Percentiles rank a stretch among this genome's conserved stretches.
phyloP scores from a whole-genome alignment of 2,888 invertebrate genomes.

The Macropis europaea region DNA sequence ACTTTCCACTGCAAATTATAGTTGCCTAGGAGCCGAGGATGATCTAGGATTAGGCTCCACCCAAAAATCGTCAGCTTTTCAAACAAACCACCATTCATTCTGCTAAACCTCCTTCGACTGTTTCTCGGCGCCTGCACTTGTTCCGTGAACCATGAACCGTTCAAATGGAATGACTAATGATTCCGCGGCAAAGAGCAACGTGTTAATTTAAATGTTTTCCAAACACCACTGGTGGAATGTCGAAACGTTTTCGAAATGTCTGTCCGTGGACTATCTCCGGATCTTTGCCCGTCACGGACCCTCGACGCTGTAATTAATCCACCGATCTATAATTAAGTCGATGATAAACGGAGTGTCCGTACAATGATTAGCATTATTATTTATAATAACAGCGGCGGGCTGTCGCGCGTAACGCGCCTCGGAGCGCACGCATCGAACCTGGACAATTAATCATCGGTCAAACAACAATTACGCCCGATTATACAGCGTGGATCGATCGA shows the following conservation, averaged over 20 bases:
- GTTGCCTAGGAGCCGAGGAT: too few relatives aligned
- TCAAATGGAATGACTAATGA: too few relatives aligned
- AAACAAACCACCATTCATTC: too few relatives aligned
- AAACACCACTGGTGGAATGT: neutral
- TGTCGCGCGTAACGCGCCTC: slow-evolving; percentile 60
- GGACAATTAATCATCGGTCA: slow-evolving; percentile 62
- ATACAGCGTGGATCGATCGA: slow-evolving; percentile 53
- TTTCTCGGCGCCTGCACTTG: too few relatives aligned
- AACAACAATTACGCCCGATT: slow-evolving; percentile 64
- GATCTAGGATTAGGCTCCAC: too few relatives aligned
- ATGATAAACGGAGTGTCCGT: slow-evolving; percentile 60
- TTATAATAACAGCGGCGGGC: slow-evolving; percentile 62
- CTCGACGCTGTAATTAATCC: slow-evolving; percentile 57
- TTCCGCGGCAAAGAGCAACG: too few relatives aligned
- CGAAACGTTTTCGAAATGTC: slow-evolving; percentile 7
- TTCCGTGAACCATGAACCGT: too few relatives aligned
- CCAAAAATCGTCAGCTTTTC: too few relatives aligned
- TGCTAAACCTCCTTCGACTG: too few relatives aligned
- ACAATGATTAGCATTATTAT: slow-evolving; percentile 64
- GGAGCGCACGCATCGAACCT: slow-evolving; percentile 25
- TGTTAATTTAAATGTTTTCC: too few relatives aligned
- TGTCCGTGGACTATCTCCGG: neutral
- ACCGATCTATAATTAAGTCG: slow-evolving; percentile 62
- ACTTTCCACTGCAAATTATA: too few relatives aligned
- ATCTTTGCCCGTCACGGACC: slow-evolving; percentile 44